Conservation (phyloP, 2,888 invertebrate species). For the Diarsia rubi region DNA sequence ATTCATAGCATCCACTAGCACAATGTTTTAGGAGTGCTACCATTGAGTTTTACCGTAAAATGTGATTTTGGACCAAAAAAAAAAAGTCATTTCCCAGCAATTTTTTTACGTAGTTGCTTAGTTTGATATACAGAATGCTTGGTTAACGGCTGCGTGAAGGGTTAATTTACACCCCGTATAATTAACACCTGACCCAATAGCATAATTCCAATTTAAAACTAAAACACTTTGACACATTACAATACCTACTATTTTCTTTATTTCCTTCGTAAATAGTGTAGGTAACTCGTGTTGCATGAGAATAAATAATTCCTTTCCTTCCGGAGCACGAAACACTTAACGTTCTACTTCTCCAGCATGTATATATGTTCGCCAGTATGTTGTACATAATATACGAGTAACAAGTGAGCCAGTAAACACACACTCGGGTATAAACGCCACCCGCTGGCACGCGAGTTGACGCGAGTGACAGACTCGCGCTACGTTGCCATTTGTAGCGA, state of each 20-base stretch:
- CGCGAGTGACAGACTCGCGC: neutral
- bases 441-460: too few relatives aligned
- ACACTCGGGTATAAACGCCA: conserved; percentile 28
- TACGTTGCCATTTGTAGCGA: neutral
- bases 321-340: conserved; percentile 17
- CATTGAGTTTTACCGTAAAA: too few relatives aligned
- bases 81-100: too few relatives aligned
- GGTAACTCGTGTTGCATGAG: conserved; percentile 13
- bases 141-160: too few relatives aligned
- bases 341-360: neutral
- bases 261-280: neutral
- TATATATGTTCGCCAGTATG: neutral
- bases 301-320: conserved; percentile 29
- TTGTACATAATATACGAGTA: conserved; percentile 31
- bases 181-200: too few relatives aligned
- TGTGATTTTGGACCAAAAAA: too few relatives aligned
- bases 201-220: too few relatives aligned
- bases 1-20: too few relatives aligned
- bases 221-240: neutral
- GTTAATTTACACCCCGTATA: too few relatives aligned
- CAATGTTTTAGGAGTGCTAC: too few relatives aligned
- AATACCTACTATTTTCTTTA: neutral
- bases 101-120: too few relatives aligned
- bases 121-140: too few relatives aligned
- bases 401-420: conserved; percentile 32